Evolutionary conservation across 1,140 invertebrate species (phyloP), one percentile per base, ranked within the genome.

Genomic region (Cepaea nemoralis): DNA sequence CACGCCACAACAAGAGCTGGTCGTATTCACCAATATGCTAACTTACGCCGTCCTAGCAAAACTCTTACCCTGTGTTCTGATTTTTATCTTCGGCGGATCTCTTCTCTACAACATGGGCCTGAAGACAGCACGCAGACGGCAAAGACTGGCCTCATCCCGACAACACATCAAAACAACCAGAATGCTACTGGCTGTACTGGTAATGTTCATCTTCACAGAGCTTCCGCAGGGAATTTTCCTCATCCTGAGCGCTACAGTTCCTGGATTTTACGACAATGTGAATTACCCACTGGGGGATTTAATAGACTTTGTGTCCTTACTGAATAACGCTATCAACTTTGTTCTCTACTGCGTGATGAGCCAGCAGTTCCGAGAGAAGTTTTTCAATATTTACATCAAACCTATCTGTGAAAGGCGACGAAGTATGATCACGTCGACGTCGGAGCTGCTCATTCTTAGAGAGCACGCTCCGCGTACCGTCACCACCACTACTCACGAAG

Each of bases 331-430:
- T 10, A 95, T 98, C 42, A 98, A 97, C 87, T 98, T 98, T 88
- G 94, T 98, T 35, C 92, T 98, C 6, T 98, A 98, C 88, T 98
- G 97, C 86, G 94, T 95, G 39, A 99, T 98, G 97, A 97, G 96
- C 59, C 93, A 95, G 48, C 97, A 98, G 92, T 99, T 99, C 89
- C 93, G 97, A 22, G 93, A 94, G 35, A 96, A 96, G 1, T 98
- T 98, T 87, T 82, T 87, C 0, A 83, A 86, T n/a, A 87, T 90
- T 79, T 91, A 91, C 85, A 87, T 88, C 31, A 70, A 80, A 40
- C 75, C 75, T 37, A 10, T 77, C 14, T 69, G 77, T 35, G 59
- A 78, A 14, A 48, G 82, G 19, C 27, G 84, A 40, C 31, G 84
- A 12, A 63, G 59, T 5, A 42, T 82, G 37, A 83, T 78, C 31